phyloP scores from a whole-genome alignment of 2,888 invertebrate species.

The Xestia xanthographa region DNA sequence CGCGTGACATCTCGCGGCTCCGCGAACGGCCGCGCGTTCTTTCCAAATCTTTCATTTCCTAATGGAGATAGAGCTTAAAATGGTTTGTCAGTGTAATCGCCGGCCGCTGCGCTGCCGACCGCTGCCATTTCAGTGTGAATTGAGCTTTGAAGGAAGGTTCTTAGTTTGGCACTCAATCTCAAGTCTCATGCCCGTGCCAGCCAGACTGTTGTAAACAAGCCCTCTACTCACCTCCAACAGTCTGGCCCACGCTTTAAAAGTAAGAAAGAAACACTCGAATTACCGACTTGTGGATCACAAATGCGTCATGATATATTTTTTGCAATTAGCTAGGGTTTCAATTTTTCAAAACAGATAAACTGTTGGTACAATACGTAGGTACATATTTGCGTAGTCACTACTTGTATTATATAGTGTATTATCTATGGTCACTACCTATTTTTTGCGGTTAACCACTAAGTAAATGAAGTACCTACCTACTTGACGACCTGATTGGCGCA shows the following conservation, averaged over 20 bases:
- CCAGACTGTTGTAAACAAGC: too few relatives aligned
- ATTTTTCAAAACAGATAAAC: too few relatives aligned
- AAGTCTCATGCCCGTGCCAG: too few relatives aligned
- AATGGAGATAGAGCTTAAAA: not conserved
- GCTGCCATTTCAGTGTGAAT: not conserved
- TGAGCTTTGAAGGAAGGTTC: not conserved
- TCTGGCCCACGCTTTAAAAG: too few relatives aligned
- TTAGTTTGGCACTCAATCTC: not conserved
- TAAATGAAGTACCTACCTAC: too few relatives aligned
- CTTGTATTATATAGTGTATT: too few relatives aligned
- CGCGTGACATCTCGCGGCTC: not conserved
- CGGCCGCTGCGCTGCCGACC: not conserved
- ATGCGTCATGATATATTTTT: not conserved
- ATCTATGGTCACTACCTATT: not conserved
- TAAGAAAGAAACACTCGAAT: not conserved
- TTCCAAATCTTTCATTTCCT: not conserved
- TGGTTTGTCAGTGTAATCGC: not conserved
- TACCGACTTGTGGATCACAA: not conserved
- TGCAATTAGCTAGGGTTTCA: not conserved
- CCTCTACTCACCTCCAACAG: too few relatives aligned
- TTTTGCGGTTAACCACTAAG: not conserved
- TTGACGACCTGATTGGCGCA: too few relatives aligned
- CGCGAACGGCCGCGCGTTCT: not conserved
- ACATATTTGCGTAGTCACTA: slow-evolving; percentile 4
- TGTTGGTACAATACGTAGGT: too few relatives aligned